These are phyloP conservation scores for Spinus pinus DNA, from an alignment of 2,797 vertebrate species.

Conservation along the genomic window DNA sequence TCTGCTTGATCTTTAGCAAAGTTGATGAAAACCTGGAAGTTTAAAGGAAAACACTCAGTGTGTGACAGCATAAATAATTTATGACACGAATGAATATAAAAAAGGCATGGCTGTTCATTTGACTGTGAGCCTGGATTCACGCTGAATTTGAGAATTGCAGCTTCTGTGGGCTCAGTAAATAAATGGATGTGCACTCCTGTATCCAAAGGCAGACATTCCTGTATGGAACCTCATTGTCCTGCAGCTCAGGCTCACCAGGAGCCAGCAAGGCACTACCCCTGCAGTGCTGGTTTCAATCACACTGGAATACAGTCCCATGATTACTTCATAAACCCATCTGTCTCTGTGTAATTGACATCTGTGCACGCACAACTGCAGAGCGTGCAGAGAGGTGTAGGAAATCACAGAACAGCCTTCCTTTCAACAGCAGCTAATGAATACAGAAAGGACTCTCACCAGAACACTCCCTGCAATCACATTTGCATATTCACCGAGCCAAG, in stretches of 20 bases:
- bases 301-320: background rate
- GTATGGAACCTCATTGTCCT: background rate
- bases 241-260: background rate
- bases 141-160: background rate
- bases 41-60: slow-evolving; percentile 39
- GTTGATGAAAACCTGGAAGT: slow-evolving; percentile 92
- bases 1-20: slow-evolving; percentile 87
- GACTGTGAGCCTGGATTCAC: background rate
- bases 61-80: background rate
- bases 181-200: background rate
- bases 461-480: background rate
- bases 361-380: background rate
- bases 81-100: background rate
- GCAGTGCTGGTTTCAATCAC: background rate
- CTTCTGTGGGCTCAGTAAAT: background rate
- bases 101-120: background rate
- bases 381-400: background rate
- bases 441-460: background rate
- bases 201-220: background rate
- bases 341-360: background rate
- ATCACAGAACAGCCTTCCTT: background rate
- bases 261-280: fast-evolving
- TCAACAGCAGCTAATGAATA: background rate
- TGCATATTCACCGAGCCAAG: background rate
- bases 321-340: slow-evolving; percentile 9